Evolutionary conservation across 2,888 invertebrate species (phyloP).

Genomic region (Cylindroiulus punctatus): DNA sequence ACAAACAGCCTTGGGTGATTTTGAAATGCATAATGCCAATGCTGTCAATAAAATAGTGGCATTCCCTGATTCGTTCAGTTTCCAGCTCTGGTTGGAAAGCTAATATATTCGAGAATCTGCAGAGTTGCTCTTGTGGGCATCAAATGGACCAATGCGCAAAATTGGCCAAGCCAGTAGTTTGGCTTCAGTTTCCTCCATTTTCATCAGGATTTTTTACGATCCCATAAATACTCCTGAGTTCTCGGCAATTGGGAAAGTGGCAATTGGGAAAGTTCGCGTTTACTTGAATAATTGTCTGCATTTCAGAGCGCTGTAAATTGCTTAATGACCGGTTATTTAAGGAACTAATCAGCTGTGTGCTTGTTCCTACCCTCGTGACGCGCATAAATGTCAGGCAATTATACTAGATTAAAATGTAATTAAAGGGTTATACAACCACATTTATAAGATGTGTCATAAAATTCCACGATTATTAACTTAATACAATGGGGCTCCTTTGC

Average conservation of each 20-base stretch:
- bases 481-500: background rate
- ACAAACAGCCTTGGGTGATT: too few relatives aligned
- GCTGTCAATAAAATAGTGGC: too few relatives aligned
- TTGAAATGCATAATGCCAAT: too few relatives aligned
- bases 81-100: background rate
- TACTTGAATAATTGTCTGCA: slow-evolving; percentile 33
- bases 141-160: background rate
- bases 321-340: slow-evolving; percentile 23
- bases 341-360: slow-evolving; percentile 27
- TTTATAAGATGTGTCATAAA: background rate
- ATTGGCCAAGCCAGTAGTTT: background rate
- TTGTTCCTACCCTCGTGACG: background rate
- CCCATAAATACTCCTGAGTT: slow-evolving; percentile 8
- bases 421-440: background rate
- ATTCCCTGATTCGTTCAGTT: background rate
- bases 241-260: slow-evolving; percentile 16
- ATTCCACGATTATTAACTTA: background rate
- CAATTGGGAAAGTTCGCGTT: background rate
- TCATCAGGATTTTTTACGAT: slow-evolving; percentile 16
- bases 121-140: background rate
- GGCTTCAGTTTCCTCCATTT: background rate
- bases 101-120: background rate
- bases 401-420: background rate
- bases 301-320: background rate
- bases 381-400: background rate